Evolutionary conservation across 2,888 invertebrate genomes (phyloP).

Genomic region (Ichneumoninae sp.): DNA sequence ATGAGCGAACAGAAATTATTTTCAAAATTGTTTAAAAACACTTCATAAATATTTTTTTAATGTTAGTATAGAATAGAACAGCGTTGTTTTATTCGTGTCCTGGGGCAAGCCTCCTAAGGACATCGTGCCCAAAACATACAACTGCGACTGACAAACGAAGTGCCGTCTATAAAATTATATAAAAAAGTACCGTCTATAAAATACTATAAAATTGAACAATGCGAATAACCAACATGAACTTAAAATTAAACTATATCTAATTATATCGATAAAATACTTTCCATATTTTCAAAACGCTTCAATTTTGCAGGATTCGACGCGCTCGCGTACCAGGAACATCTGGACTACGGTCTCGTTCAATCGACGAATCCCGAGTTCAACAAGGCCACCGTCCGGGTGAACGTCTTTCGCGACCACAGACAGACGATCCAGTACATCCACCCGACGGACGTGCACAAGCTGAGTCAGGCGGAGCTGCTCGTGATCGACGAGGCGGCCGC

Average conservation of each 20-base stretch:
- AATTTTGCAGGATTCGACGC: slow-evolving; percentile 89
- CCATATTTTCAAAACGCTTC: neutral
- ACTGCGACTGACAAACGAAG: neutral
- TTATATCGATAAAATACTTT: too few relatives aligned
- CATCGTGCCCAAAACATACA: neutral
- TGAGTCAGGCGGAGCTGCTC: slow-evolving; percentile 97
- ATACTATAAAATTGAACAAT: too few relatives aligned
- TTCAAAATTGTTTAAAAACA: too few relatives aligned
- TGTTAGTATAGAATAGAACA: slow-evolving; percentile 6
- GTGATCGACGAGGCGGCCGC: slow-evolving; percentile 99
- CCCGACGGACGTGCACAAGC: slow-evolving; percentile 94
- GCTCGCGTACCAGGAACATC: slow-evolving; percentile 97
- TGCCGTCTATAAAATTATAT: too few relatives aligned
- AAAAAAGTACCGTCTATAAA: too few relatives aligned
- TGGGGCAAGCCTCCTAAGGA: too few relatives aligned
- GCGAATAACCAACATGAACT: too few relatives aligned
- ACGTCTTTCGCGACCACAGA: slow-evolving; percentile 94
- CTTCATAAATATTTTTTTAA: too few relatives aligned
- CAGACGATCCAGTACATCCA: slow-evolving; percentile 99
- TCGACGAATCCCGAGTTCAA: slow-evolving; percentile 98
- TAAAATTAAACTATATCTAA: too few relatives aligned
- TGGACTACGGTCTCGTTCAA: slow-evolving; percentile 97
- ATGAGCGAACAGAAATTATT: too few relatives aligned
- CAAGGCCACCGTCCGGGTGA: slow-evolving; percentile 97
- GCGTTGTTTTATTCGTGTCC: neutral